Evolutionary conservation across 1,140 invertebrate species (phyloP), one percentile per base, ranked within the genome.

Genomic region (Parapsyche elsis): DNA sequence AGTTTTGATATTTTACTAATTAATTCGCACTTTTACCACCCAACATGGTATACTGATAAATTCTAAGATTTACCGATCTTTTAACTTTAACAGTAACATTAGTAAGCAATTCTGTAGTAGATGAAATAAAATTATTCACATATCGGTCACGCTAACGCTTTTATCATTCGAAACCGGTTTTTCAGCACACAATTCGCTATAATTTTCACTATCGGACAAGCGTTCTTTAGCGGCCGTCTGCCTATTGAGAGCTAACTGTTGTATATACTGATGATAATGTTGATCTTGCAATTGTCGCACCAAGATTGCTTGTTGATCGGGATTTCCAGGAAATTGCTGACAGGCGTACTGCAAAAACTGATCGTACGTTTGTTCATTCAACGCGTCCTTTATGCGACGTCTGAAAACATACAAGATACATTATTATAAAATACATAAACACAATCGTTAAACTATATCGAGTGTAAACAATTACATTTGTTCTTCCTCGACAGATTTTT

Each of bases 251-350:
- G 90, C 85, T 21, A 93, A 84, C 85, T 96, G 97, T 85, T 98
- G 95, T 93, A 99, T 98, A 86, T 99, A 99, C 85, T 99, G 97
- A 85, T 98, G 96, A 86, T 98, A 99, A 88, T 99, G 98, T 84
- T 99, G 96, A 84, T 98, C 97, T 89, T 99, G 98, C 49, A 99
- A 87, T 85, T 99, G 97, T 64, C 93, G 90, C 71, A 99, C 96
- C 16, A 99, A 89, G 71, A 97, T 92, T 0, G 94, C 96, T 92
- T 99, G 98, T 90, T 98, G 95, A 84, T 98, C 96, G 9, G 94
- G 94, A 88, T 91, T 91, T 12, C 95, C 95, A 9, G 98, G 98
- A 88, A 94, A 98, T 85, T 99, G 98, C 85, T 99, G 97, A 83
- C 98, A 95, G 0, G 98, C 97, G 88, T 99, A 99, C 67, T 94